phyloP scores from a whole-genome alignment of 2,888 invertebrate genomes.

The Rosalia funebris region DNA sequence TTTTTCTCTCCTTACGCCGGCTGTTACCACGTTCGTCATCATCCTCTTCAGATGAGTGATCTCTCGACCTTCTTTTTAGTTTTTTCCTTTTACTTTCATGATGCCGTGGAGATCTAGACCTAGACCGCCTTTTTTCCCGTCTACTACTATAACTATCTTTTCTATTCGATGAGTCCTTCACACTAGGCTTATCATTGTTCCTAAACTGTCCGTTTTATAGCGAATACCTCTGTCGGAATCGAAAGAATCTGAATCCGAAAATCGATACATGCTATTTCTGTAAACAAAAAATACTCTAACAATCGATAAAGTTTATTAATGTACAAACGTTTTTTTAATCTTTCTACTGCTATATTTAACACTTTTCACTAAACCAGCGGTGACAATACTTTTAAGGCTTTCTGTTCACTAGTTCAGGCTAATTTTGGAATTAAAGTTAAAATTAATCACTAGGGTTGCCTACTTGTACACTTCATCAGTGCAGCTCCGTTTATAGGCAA shows the following conservation, averaged over 20 bases:
- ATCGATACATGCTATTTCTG: slow-evolving; percentile 46
- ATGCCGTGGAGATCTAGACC: slow-evolving; percentile 1
- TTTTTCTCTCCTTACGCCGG: slow-evolving; percentile 1
- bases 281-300: not conserved
- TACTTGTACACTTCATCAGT: too few species aligned
- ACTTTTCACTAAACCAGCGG: slow-evolving; percentile 86
- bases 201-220: slow-evolving; percentile 66
- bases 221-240: slow-evolving; percentile 71
- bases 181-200: slow-evolving; percentile 42
- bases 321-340: slow-evolving; percentile 76
- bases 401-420: too few species aligned
- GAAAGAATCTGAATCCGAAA: slow-evolving; percentile 71
- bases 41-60: not conserved
- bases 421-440: too few species aligned
- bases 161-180: not conserved
- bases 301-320: not conserved
- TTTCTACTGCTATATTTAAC: slow-evolving; percentile 84
- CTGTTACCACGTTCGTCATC: too few species aligned
- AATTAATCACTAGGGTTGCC: too few species aligned
- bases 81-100: slow-evolving; percentile 1
- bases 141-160: not conserved
- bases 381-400: slow-evolving; percentile 88
- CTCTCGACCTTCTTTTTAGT: not conserved
- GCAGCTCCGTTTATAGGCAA: too few species aligned
- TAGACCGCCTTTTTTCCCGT: slow-evolving; percentile 4